Evolutionary conservation across 2,797 vertebrate genomes (phyloP), one percentile per base, ranked within the genome.

Genomic region (Anisognathus igniventris): DNA sequence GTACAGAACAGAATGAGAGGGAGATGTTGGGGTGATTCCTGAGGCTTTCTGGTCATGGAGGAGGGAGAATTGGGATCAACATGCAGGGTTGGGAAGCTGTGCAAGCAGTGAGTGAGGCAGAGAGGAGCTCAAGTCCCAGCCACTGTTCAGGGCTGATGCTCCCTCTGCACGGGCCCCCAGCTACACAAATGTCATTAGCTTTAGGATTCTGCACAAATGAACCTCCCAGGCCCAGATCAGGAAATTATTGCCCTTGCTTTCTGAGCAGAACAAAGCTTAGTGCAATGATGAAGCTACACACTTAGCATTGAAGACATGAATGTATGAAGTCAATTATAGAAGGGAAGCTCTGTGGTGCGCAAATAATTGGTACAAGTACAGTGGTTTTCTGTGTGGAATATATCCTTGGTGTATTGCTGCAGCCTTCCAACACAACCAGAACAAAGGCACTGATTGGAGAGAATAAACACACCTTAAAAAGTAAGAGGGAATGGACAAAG

Each of bases 301-400:
- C 89, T 92, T 91, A 92, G 77, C 57, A 65, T 11, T 47, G 83
- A 65, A 70, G 95, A 95, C 62, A 7, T 76, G 93, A 72, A 91
- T 56, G 75, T 92, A 94, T 89, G 80, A 92, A 95, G 92, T 92
- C 95, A 95, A 86, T 96, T 95, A 95, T 40, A 60, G 90, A 92
- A 90, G 62, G 86, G 95, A 86, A 95, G 72, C 80, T 96, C 92
- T 93, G 86, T 74, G 81, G 87, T 65, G 54, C 2, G 0, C 85
- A 68, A 76, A 83, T 92, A 93, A 95, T 96, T 90, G 91, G 79
- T 85, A 68, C 28, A 67, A 74, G 88, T 73, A n/a, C 56, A 45
- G 87, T 67, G 76, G 44, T 90, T 70, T 93, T 84, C 92, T 33
- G 5, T 44, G 33, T 81, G 79, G 87, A 86, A 88, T 84, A 8